phyloP scores from a whole-genome alignment of 2,113 vertebrate species.

The Rana temporaria region DNA sequence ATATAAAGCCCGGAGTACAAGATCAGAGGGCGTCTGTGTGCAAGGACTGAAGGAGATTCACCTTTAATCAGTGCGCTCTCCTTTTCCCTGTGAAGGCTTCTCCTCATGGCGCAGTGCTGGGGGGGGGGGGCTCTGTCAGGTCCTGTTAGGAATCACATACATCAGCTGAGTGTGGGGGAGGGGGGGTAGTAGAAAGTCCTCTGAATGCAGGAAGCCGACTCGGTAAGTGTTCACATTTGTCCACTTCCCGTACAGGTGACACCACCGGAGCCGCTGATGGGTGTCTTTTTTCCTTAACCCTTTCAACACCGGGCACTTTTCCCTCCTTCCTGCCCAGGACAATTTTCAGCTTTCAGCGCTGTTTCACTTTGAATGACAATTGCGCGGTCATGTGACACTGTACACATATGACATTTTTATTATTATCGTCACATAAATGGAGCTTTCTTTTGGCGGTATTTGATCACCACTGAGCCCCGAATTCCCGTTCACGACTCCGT shows the following conservation, averaged over 20 bases:
- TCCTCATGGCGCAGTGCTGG: conserved; percentile 6
- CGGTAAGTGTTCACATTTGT: not conserved
- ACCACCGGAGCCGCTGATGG: not conserved
- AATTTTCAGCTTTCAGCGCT: too few species aligned
- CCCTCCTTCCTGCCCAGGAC: too few species aligned
- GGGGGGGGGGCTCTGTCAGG: conserved; percentile 50
- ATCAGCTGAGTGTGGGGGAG: conserved; percentile 54
- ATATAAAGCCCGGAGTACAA: conserved; percentile 59
- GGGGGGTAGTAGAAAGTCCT: conserved; percentile 10
- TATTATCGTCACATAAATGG: too few species aligned
- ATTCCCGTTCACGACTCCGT: too few species aligned
- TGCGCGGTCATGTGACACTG: too few species aligned
- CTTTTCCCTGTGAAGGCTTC: conserved; percentile 61
- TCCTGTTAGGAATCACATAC: conserved; percentile 67
- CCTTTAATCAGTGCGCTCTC: conserved; percentile 78
- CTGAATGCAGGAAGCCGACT: not conserved
- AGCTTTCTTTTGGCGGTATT: too few species aligned
- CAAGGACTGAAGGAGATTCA: conserved; percentile 70
- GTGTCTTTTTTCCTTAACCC: too few species aligned
- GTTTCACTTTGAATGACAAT: too few species aligned
- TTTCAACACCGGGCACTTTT: too few species aligned
- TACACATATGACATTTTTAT: too few species aligned
- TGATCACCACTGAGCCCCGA: too few species aligned
- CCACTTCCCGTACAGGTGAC: not conserved
- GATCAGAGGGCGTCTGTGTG: conserved; percentile 47